Conservation (phyloP, 2,113 vertebrate species). For the Epinephelus lanceolatus region DNA sequence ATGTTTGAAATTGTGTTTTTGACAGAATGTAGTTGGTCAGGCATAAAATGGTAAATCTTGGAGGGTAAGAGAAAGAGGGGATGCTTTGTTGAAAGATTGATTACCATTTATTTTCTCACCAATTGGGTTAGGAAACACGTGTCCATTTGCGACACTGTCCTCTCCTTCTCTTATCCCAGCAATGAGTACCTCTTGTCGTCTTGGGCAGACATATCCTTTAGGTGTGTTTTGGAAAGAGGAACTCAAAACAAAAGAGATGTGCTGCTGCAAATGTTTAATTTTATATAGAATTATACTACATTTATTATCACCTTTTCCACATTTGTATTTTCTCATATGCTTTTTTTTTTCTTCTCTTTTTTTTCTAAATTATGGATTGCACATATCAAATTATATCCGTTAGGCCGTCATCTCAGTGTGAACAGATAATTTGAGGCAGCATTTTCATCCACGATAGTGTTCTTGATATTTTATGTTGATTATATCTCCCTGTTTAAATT, state of each 20-base stretch:
- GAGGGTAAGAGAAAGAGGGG: conserved; percentile 22
- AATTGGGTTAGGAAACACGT: conserved; percentile 24
- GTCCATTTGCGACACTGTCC: background rate
- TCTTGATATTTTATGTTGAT: background rate
- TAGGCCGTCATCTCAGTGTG: conserved; percentile 28
- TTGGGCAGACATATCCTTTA: conserved; percentile 45
- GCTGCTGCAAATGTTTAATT: conserved; percentile 78
- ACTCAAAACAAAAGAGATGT: conserved; percentile 52
- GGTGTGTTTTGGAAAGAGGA: conserved; percentile 44
- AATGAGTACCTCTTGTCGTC: conserved; percentile 52
- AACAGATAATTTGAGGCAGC: conserved; percentile 17
- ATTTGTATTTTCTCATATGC: conserved; percentile 27
- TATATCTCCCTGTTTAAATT: background rate
- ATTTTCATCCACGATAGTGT: conserved; percentile 5
- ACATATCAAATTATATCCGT: conserved; percentile 24
- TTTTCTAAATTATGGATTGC: conserved; percentile 20
- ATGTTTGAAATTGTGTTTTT: conserved; percentile 31
- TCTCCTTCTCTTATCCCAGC: conserved; percentile 30
- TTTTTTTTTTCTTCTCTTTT: conserved; percentile 31
- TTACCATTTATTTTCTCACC: conserved; percentile 31
- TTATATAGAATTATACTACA: conserved; percentile 69
- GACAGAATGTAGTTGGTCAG: conserved; percentile 36
- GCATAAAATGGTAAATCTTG: conserved; percentile 18
- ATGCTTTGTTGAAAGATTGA: background rate
- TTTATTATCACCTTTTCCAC: conserved; percentile 57